Percentiles rank a stretch among this genome's conserved stretches.
These are phyloP conservation scores for Elysia crispata DNA, from an alignment of 2,888 invertebrate species.

Conservation along the genomic window DNA sequence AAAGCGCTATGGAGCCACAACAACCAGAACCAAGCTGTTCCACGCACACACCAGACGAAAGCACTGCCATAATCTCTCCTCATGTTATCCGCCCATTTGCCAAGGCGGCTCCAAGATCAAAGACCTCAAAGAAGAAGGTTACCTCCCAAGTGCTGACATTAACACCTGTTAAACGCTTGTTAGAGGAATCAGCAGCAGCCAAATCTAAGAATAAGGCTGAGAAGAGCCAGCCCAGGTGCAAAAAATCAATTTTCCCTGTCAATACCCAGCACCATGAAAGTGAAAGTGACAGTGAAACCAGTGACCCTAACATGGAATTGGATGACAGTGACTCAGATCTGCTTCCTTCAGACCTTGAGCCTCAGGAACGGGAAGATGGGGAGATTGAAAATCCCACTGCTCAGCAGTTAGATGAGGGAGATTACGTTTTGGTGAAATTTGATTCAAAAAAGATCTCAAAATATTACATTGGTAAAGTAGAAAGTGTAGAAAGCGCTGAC, in stretches of 20 bases:
- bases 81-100: not conserved
- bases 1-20: not conserved
- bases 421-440: not conserved
- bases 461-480: too few relatives aligned
- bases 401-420: not conserved
- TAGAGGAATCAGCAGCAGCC: not conserved
- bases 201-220: too few relatives aligned
- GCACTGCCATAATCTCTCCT: constrained; percentile 2
- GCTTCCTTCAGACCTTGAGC: not conserved
- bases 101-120: constrained; percentile 4
- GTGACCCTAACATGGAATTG: not conserved
- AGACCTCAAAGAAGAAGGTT: not conserved
- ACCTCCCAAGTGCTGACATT: not conserved
- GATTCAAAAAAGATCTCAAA: not conserved
- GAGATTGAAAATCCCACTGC: not conserved
- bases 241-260: too few relatives aligned
- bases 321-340: constrained; percentile 1
- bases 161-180: not conserved
- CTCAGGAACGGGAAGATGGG: not conserved
- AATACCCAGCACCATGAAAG: too few relatives aligned
- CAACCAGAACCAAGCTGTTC: not conserved
- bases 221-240: too few relatives aligned
- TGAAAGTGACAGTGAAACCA: not conserved
- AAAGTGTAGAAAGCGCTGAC: constrained; percentile 1
- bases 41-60: not conserved